Conservation (phyloP, 2,113 vertebrate species). For the Hydrolagus affinis region DNA sequence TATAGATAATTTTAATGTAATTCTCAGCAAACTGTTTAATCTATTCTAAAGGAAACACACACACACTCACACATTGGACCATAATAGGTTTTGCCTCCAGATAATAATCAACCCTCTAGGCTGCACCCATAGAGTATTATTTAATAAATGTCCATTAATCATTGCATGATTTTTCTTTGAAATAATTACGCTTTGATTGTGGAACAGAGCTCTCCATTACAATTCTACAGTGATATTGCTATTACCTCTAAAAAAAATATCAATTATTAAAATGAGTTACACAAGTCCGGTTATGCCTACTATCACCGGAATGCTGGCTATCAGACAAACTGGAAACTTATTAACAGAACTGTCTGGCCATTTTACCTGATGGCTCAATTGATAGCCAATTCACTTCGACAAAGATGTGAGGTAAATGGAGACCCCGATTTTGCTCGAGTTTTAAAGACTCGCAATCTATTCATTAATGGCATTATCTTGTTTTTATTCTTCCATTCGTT, state of each 20-base stretch:
- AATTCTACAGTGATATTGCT: not conserved
- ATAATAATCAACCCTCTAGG: conserved; percentile 16
- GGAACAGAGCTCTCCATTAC: not conserved
- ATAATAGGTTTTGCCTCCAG: conserved; percentile 22
- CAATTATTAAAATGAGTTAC: not conserved
- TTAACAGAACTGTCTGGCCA: conserved; percentile 4
- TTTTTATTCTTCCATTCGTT: no score
- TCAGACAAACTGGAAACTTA: conserved; percentile 26
- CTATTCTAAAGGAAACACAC: conserved; percentile 5
- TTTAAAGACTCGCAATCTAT: conserved; percentile 24
- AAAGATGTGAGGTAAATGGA: conserved; percentile 8
- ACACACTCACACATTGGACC: not conserved
- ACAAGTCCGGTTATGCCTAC: not conserved
- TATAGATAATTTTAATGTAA: not conserved
- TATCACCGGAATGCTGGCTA: conserved; percentile 1
- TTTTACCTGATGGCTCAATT: conserved; percentile 14
- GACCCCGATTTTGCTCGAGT: not conserved
- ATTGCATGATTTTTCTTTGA: not conserved
- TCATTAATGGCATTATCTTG: not conserved
- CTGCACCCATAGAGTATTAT: conserved; percentile 18
- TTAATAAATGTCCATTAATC: conserved; percentile 26
- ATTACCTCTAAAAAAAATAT: no score
- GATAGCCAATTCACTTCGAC: conserved; percentile 4
- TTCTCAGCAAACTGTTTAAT: conserved; percentile 13
- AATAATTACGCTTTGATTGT: conserved; percentile 3